A percentile compares a stretch with the other conserved stretches of the same genome.
These are phyloP conservation scores for Drosophila algonquin DNA, from an alignment of 2,888 invertebrate species.

Conservation along the genomic window DNA sequence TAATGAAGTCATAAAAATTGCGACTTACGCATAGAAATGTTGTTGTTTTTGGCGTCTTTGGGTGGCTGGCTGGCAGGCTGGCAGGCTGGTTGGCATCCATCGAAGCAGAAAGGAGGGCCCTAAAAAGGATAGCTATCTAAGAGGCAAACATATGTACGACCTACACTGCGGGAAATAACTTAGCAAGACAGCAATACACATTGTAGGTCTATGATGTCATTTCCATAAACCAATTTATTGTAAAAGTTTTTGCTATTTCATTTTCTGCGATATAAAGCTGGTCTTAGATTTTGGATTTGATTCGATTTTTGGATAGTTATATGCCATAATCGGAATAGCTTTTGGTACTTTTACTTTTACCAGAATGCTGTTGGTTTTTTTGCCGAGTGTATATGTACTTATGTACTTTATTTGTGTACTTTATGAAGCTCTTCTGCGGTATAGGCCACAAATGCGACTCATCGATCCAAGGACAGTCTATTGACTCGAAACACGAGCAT, in stretches of 20 bases:
- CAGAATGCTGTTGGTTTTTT: not conserved
- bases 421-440: slow-evolving; percentile 9
- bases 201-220: not conserved
- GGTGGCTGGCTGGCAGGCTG: slow-evolving; percentile 6
- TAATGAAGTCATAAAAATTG: slow-evolving; percentile 68
- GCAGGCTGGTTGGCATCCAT: slow-evolving; percentile 6
- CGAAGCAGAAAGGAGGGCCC: not conserved
- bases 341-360: no score
- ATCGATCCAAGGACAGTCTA: slow-evolving; percentile 73
- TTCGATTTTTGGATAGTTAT: no score
- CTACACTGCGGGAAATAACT: not conserved
- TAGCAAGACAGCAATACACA: not conserved
- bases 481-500: slow-evolving; percentile 23
- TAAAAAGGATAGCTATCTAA: slow-evolving; percentile 17
- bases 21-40: slow-evolving; percentile 52
- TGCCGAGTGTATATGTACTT: slow-evolving; percentile 1
- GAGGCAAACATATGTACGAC: slow-evolving; percentile 14
- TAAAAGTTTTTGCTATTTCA: no score
- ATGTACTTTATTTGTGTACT: slow-evolving; percentile 24
- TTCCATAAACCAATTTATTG: not conserved
- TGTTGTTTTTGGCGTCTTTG: slow-evolving; percentile 32
- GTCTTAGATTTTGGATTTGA: no score
- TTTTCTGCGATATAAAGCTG: no score
- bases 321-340: no score
- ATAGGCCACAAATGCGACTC: slow-evolving; percentile 56